phyloP scores from a whole-genome alignment of 2,113 vertebrate species.

The Campylomormyrus tamandua region DNA sequence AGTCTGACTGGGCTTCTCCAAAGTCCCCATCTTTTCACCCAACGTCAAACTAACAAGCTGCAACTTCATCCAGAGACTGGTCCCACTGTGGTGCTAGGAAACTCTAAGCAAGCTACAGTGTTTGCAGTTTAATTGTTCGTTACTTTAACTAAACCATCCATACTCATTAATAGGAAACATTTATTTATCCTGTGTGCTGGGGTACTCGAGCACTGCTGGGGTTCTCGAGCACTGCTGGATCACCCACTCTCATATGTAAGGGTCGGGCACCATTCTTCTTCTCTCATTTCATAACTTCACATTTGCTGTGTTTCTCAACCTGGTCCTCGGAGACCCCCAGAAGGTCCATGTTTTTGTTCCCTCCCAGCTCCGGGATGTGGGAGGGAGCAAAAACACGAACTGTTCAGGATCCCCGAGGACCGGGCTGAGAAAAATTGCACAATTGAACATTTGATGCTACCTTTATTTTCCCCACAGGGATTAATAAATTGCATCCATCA shows the following conservation, averaged over 20 bases:
- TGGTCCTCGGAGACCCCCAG: background rate
- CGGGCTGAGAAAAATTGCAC: background rate
- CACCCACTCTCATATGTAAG: background rate
- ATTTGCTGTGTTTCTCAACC: background rate
- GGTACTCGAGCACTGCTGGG: background rate
- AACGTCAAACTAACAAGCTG: background rate
- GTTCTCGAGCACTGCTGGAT: background rate
- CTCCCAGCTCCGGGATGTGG: background rate
- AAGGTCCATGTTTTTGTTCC: background rate
- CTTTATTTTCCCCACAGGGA: background rate
- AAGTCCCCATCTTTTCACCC: background rate
- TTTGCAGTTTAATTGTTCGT: background rate
- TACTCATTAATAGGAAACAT: background rate
- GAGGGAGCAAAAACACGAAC: background rate
- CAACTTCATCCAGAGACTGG: background rate
- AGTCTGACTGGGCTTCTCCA: background rate
- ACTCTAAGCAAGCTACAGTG: background rate
- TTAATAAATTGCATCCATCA: background rate
- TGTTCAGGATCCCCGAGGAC: background rate
- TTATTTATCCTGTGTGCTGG: background rate
- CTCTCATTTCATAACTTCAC: background rate
- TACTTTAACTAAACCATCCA: background rate
- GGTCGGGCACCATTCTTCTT: background rate
- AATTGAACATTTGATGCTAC: background rate
- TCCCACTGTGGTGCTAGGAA: background rate